Conservation (phyloP, 2,888 invertebrate genomes). For the Linnaemya vulpina region DNA sequence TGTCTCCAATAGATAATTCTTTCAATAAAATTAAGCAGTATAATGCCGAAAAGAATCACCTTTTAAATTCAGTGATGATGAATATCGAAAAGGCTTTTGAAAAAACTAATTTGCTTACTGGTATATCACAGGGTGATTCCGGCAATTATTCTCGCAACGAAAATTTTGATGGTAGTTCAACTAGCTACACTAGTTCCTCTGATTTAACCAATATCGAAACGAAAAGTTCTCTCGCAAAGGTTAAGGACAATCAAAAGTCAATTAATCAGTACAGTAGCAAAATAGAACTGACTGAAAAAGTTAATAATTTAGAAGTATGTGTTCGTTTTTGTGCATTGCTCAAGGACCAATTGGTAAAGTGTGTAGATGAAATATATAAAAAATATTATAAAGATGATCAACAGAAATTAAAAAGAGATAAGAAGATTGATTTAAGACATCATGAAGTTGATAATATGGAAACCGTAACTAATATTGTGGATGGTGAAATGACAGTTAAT, state of each 20-base stretch:
- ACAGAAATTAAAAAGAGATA: slow-evolving; percentile 76
- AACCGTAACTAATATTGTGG: slow-evolving; percentile 56
- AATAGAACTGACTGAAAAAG: slow-evolving; percentile 77
- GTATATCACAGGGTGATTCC: slow-evolving; percentile 79
- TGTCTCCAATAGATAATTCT: slow-evolving; percentile 32
- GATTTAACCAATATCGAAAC: slow-evolving; percentile 77
- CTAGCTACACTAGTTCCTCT: slow-evolving; percentile 78
- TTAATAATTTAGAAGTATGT: slow-evolving; percentile 84
- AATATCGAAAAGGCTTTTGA: slow-evolving; percentile 79
- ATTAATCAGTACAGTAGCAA: slow-evolving; percentile 75
- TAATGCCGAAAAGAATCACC: slow-evolving; percentile 76
- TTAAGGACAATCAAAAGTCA: slow-evolving; percentile 76
- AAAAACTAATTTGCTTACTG: slow-evolving; percentile 73
- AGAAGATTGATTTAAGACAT: slow-evolving; percentile 65
- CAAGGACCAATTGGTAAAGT: slow-evolving; percentile 90
- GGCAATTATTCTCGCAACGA: slow-evolving; percentile 81
- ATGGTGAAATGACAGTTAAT: slow-evolving; percentile 49
- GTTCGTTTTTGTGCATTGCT: slow-evolving; percentile 90
- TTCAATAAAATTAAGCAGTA: slow-evolving; percentile 54
- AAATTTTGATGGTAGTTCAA: slow-evolving; percentile 76
- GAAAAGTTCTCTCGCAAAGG: slow-evolving; percentile 74
- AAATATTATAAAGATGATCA: slow-evolving; percentile 76
- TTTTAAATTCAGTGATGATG: slow-evolving; percentile 76
- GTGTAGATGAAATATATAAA: slow-evolving; percentile 86
- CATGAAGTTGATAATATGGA: slow-evolving; percentile 63